phyloP scores from a whole-genome alignment of 1,140 invertebrate genomes.

The Drosophila persimilis region DNA sequence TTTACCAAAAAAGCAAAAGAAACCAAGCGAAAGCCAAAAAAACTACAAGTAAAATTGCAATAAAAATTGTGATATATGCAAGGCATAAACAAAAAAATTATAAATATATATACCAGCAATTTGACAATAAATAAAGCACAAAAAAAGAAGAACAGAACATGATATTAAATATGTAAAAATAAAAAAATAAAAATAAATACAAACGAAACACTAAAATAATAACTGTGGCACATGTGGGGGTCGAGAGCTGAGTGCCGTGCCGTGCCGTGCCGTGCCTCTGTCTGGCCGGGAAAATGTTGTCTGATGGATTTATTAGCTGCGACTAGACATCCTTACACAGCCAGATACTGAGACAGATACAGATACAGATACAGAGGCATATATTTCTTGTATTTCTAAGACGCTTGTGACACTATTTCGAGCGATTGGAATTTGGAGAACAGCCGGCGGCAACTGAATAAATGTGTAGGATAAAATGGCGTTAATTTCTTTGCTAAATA shows the following conservation, averaged over 20 bases:
- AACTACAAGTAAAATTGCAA: conserved; percentile 44
- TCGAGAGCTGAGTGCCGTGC: conserved; percentile 31
- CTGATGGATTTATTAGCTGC: conserved; percentile 66
- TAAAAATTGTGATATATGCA: conserved; percentile 63
- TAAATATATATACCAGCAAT: conserved; percentile 49
- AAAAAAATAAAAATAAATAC: conserved; percentile 59
- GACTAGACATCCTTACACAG: conserved; percentile 64
- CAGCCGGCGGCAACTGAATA: conserved; percentile 41
- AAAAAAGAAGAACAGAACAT: conserved; percentile 40
- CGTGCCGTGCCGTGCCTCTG: conserved; percentile 34
- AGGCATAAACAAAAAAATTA: conserved; percentile 63
- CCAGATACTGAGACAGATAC: conserved; percentile 12
- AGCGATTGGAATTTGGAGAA: conserved; percentile 47
- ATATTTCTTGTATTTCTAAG: conserved; percentile 19
- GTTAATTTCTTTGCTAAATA: conserved; percentile 55
- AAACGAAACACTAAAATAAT: conserved; percentile 50
- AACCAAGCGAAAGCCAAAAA: conserved; percentile 43
- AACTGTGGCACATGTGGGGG: conserved; percentile 61
- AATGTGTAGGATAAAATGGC: conserved; percentile 24
- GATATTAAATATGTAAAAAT: conserved; percentile 50
- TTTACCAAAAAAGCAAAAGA: conserved; percentile 49
- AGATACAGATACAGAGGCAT: conserved; percentile 9
- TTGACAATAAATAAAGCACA: conserved; percentile 63
- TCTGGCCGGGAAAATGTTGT: conserved; percentile 55
- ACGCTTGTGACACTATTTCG: conserved; percentile 59